Evolutionary conservation across 1,140 invertebrate species (phyloP).

Genomic region (Anagrus nilaparvatae): DNA sequence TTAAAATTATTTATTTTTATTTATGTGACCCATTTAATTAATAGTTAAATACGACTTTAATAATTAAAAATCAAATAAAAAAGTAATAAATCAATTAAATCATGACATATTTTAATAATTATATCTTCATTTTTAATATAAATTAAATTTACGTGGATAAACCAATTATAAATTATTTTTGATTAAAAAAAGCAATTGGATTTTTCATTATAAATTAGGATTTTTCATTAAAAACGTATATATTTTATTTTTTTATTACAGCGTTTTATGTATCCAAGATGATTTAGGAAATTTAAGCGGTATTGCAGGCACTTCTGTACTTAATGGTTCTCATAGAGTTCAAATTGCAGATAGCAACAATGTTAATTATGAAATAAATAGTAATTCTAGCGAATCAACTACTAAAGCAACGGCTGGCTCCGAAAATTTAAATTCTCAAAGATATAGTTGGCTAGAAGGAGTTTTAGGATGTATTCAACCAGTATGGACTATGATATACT

Average conservation of each 20-base stretch:
- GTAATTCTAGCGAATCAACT: conserved; percentile 27
- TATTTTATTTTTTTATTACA: conserved; percentile 32
- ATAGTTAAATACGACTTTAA: too few relatives aligned
- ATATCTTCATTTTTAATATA: too few relatives aligned
- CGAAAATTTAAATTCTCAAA: conserved; percentile 41
- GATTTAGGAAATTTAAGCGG: conserved; percentile 48
- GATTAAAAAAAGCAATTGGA: neutral
- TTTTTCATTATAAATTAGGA: neutral
- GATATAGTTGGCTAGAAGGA: conserved; percentile 72
- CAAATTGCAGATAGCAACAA: conserved; percentile 35
- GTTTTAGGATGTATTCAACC: conserved; percentile 78
- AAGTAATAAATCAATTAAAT: too few relatives aligned
- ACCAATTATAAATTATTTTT: too few relatives aligned
- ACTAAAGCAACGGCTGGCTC: conserved; percentile 31
- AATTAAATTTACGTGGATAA: too few relatives aligned
- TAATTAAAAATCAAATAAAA: too few relatives aligned
- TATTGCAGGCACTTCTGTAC: conserved; percentile 28
- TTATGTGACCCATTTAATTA: too few relatives aligned
- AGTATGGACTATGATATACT: conserved; percentile 67
- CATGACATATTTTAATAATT: too few relatives aligned
- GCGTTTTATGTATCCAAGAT: conserved; percentile 58
- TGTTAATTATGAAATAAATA: conserved; percentile 30
- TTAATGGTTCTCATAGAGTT: conserved; percentile 30
- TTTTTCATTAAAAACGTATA: conserved; percentile 4
- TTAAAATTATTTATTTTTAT: too few relatives aligned